Evolutionary conservation across 1,140 invertebrate genomes (phyloP).

Genomic region (Dolichoris vasculosae): DNA sequence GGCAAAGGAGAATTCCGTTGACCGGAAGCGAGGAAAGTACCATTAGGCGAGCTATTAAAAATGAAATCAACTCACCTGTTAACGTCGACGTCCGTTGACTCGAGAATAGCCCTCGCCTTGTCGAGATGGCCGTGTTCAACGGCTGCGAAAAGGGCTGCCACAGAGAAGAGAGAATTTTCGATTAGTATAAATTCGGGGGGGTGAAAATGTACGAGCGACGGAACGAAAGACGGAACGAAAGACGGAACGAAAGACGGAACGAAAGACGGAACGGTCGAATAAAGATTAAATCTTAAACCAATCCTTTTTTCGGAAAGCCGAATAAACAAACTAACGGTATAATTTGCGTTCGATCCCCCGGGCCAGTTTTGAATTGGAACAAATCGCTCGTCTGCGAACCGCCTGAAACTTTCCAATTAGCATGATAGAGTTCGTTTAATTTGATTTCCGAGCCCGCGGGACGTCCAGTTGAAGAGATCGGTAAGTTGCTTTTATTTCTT

Average conservation of each 20-base stretch:
- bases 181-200: background rate
- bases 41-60: too few relatives aligned
- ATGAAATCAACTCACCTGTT: constrained; percentile 83
- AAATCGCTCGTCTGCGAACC: background rate
- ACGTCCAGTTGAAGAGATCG: constrained; percentile 4
- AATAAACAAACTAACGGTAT: background rate
- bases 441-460: constrained; percentile 18
- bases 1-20: background rate
- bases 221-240: background rate
- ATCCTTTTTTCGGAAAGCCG: background rate
- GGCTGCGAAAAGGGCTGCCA: constrained; percentile 76
- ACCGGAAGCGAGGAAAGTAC: too few relatives aligned
- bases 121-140: constrained; percentile 95
- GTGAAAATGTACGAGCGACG: background rate
- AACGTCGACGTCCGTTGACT: constrained; percentile 92
- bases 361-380: constrained; percentile 6
- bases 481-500: constrained; percentile 16
- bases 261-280: background rate
- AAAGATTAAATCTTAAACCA: background rate
- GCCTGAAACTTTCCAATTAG: constrained; percentile 23
- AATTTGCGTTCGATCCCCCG: background rate
- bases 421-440: constrained; percentile 29
- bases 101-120: constrained; percentile 90
- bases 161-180: constrained; percentile 48
- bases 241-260: too few relatives aligned